phyloP scores from a whole-genome alignment of 2,888 invertebrate species.

The Amiota communis region DNA sequence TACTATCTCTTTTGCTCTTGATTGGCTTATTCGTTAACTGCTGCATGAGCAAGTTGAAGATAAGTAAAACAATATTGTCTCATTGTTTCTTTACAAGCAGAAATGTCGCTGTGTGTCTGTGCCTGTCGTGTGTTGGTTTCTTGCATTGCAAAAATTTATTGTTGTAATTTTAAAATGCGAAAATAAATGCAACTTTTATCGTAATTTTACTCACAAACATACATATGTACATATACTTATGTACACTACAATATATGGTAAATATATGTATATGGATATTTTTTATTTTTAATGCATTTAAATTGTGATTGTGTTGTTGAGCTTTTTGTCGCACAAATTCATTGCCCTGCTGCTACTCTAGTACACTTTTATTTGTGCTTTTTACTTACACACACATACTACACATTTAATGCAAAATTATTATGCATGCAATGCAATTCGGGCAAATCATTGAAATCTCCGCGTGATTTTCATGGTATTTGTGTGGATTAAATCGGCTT shows the following conservation, averaged over 20 bases:
- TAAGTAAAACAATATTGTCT: slow-evolving; percentile 32
- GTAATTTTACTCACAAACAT: background rate
- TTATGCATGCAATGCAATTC: slow-evolving; percentile 59
- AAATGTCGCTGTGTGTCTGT: slow-evolving; percentile 21
- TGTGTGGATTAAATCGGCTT: slow-evolving; percentile 26
- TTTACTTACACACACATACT: slow-evolving; percentile 22
- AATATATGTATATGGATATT: slow-evolving; percentile 7
- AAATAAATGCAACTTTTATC: slow-evolving; percentile 39
- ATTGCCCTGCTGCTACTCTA: no score
- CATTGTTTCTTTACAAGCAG: background rate
- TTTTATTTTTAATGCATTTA: slow-evolving; percentile 54
- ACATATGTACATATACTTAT: background rate
- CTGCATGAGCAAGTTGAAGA: slow-evolving; percentile 38
- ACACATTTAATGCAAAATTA: slow-evolving; percentile 62
- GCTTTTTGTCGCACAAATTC: slow-evolving; percentile 43
- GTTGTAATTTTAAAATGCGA: slow-evolving; percentile 39
- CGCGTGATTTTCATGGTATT: slow-evolving; percentile 25
- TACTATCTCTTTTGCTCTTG: no score
- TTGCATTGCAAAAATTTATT: slow-evolving; percentile 44
- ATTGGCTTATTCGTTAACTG: no score
- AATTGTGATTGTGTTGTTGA: no score
- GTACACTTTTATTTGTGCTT: no score
- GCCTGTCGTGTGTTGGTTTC: slow-evolving; percentile 24
- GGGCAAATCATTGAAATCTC: slow-evolving; percentile 33
- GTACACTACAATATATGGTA: background rate